Evolutionary conservation across 2,888 invertebrate genomes (phyloP).

Genomic region (Cactoblastis cactorum): DNA sequence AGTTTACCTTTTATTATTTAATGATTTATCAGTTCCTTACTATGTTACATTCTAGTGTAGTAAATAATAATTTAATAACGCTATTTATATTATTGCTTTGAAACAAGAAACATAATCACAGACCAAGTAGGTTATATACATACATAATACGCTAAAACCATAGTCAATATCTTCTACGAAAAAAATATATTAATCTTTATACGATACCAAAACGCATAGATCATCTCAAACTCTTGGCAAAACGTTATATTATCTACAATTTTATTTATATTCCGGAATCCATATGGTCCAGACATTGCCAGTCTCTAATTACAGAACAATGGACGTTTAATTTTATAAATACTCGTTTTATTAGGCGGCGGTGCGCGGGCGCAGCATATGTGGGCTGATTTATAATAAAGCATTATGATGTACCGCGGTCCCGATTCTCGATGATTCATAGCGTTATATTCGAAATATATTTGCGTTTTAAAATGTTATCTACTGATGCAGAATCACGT

Average conservation of each 20-base stretch:
- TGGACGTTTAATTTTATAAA: constrained; percentile 15
- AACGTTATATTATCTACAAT: constrained; percentile 26
- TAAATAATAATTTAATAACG: too few species aligned
- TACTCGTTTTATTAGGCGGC: constrained; percentile 12
- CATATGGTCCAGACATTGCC: constrained; percentile 14
- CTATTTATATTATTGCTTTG: too few species aligned
- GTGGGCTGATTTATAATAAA: constrained; percentile 12
- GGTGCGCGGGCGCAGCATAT: constrained; percentile 11
- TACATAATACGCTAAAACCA: too few species aligned
- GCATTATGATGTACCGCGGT: constrained; percentile 1
- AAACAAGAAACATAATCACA: too few species aligned
- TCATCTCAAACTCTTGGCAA: neutral
- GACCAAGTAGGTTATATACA: too few species aligned
- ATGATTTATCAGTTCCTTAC: too few species aligned
- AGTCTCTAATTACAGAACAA: constrained; percentile 16
- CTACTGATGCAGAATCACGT: too few species aligned
- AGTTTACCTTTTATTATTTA: too few species aligned
- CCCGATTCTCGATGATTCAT: constrained; percentile 2
- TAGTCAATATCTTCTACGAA: too few species aligned
- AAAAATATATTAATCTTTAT: too few species aligned
- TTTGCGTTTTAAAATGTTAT: neutral
- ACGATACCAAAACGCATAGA: too few species aligned
- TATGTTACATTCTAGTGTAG: too few species aligned
- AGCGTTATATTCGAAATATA: neutral
- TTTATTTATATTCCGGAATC: constrained; percentile 47